Conservation (phyloP, 2,797 vertebrate genomes). For the Thaleichthys pacificus region DNA sequence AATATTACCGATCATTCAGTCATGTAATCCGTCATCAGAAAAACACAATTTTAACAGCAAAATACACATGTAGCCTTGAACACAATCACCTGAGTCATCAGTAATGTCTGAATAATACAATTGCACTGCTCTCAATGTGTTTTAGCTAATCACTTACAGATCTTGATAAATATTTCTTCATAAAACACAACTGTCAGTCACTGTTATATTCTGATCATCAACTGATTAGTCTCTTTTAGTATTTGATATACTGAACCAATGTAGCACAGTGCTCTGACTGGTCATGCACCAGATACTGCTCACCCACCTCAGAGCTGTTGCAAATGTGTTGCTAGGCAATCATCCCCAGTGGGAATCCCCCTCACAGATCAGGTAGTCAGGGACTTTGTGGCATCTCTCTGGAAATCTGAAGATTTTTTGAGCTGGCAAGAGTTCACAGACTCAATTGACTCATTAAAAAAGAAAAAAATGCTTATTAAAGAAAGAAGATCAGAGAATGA, state of each 20-base stretch:
- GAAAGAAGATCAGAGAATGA: background rate
- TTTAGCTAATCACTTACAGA: too few species aligned
- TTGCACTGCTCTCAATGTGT: too few species aligned
- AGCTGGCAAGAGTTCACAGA: constrained; percentile 22
- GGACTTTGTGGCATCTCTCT: constrained; percentile 25
- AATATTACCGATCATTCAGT: constrained; percentile 2
- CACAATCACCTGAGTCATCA: background rate
- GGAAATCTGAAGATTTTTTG: constrained; percentile 22
- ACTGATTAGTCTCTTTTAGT: background rate
- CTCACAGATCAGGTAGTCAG: constrained; percentile 30
- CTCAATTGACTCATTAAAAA: constrained; percentile 8
- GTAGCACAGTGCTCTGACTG: constrained; percentile 13
- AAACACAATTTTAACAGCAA: constrained; percentile 1
- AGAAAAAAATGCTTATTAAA: constrained; percentile 9
- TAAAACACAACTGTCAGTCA: background rate
- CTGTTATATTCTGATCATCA: background rate
- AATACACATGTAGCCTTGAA: background rate
- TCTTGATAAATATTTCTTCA: background rate
- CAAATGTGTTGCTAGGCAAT: constrained; percentile 52
- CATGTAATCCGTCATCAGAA: constrained; percentile 10
- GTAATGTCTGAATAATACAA: too few species aligned
- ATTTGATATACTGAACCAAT: background rate
- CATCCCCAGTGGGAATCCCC: constrained; percentile 14
- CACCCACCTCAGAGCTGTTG: constrained; percentile 22
- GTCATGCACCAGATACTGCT: constrained; percentile 7